These are phyloP conservation scores for Epizoanthus fatuus DNA, from an alignment of 92 coral and sea anemone species.

Conservation along the genomic window DNA sequence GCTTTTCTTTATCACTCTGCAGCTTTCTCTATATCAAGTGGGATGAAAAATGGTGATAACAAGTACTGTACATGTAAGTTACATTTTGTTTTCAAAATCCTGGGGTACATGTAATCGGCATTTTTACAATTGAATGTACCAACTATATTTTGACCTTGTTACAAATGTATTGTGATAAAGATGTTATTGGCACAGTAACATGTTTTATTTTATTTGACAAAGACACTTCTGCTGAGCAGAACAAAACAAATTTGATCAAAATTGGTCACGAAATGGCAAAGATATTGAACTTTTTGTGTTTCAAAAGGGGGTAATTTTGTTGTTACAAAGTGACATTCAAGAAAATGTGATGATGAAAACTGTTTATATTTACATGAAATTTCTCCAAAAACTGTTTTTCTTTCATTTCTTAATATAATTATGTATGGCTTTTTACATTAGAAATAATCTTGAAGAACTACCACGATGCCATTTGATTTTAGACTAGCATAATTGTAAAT, in stretches of 20 bases:
- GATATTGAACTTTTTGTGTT: neutral
- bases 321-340: neutral
- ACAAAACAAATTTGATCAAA: neutral
- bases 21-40: no score
- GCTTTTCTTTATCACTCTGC: no score
- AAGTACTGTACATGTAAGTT: no score
- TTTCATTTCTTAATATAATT: neutral
- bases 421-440: neutral
- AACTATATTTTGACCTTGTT: neutral
- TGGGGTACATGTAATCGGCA: no score
- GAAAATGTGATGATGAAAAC: neutral
- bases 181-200: neutral
- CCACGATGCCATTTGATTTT: no score
- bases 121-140: neutral
- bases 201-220: neutral
- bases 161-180: neutral
- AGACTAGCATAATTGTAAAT: no score
- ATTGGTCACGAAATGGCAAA: neutral
- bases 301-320: neutral
- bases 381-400: no score
- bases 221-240: neutral
- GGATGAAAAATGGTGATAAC: no score
- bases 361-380: neutral
- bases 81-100: no score
- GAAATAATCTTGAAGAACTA: no score